Base-by-base conservation (phyloP, 2,888 invertebrate species). In the Coecobrya sp. region DNA sequence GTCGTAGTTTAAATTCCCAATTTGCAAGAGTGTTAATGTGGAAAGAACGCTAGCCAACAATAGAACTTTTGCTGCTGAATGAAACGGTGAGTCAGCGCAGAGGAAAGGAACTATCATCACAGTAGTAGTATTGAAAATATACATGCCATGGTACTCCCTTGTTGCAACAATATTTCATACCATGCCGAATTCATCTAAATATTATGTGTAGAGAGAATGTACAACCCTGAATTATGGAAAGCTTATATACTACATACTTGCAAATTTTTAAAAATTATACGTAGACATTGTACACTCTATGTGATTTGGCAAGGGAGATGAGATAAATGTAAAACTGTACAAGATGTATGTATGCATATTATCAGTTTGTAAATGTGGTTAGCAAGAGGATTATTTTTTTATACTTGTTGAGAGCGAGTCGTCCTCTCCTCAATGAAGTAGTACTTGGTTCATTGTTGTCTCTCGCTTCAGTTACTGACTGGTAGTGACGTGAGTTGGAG, bases 31-130 rank as follows among this genome's bases (percentile, higher is more conserved):
- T 76, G 30, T n/a, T 22, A 81, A 45, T 73, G 27, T 73, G 55
- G 19, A 82, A 22, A 82, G 59, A 36, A 30, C 81, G 11, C 82
- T 22, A 55, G 11, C 82, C 13, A 55, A 62, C 82, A 76, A 76
- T 76, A 76, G 76, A 25, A 42, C 30, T 79, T 52, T 36, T 25
- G 59, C 30, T 52, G 55, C 27, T 27, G 52, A 79, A 88, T 88
- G 87, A 79, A 59, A 42, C 68, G 68, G 55, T 87, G 73, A 45
- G 86, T 87, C 73, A 73, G 87, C 62, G 62, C 79, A 88, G 45
- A 88, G 70, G n/a, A 76, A 86, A 45, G 86, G 86, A 86, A 68
- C 16, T 25, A 49, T 3, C 22, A 65, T 65, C 7, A 36, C 2
- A 36, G 11, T 27, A 36, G 11, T 27, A 36, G 8, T 68, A 68